Percentiles rank a stretch among this genome's conserved stretches.
These are phyloP conservation scores for Chydorus sphaericus DNA, from an alignment of 2,888 invertebrate genomes.

Conservation along the genomic window DNA sequence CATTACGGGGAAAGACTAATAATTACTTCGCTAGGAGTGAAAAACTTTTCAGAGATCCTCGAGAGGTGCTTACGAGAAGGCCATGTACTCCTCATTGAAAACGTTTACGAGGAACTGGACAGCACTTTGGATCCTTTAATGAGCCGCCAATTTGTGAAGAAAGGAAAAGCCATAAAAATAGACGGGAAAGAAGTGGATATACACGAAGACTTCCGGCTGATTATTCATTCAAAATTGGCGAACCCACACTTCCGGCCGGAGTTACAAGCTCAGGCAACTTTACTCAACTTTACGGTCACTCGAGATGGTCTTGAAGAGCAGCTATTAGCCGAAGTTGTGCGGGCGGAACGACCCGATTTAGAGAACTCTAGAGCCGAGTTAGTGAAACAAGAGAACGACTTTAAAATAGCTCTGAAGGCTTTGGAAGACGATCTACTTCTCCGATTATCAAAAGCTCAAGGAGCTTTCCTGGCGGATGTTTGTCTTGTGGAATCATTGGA, in stretches of 20 bases:
- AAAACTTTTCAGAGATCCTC: constrained; percentile 77
- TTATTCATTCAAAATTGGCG: constrained; percentile 86
- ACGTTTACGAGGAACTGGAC: constrained; percentile 82
- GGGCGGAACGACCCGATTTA: constrained; percentile 88
- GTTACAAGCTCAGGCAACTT: constrained; percentile 93
- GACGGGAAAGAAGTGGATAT: constrained; percentile 95
- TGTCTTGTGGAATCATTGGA: constrained; percentile 91
- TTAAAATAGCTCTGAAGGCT: constrained; percentile 83
- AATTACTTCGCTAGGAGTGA: constrained; percentile 79
- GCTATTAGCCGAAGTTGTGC: constrained; percentile 86
- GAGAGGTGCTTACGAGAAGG: constrained; percentile 55
- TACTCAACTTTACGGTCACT: constrained; percentile 94
- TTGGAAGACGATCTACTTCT: constrained; percentile 86
- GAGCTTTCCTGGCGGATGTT: constrained; percentile 85
- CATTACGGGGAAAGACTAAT: constrained; percentile 67
- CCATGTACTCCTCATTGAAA: constrained; percentile 76
- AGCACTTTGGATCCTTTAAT: constrained; percentile 82
- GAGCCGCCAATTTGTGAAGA: constrained; percentile 85
- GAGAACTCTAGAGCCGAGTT: constrained; percentile 84
- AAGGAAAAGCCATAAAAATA: constrained; percentile 89
- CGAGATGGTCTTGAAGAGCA: constrained; percentile 92
- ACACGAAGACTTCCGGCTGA: constrained; percentile 66
- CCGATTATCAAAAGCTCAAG: constrained; percentile 77
- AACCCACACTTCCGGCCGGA: constrained; percentile 97
- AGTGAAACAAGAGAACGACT: constrained; percentile 91